A percentile compares a stretch with the other conserved stretches of the same genome.
Conservation (phyloP, 1,140 invertebrate species). For the Drosophila littoralis region DNA sequence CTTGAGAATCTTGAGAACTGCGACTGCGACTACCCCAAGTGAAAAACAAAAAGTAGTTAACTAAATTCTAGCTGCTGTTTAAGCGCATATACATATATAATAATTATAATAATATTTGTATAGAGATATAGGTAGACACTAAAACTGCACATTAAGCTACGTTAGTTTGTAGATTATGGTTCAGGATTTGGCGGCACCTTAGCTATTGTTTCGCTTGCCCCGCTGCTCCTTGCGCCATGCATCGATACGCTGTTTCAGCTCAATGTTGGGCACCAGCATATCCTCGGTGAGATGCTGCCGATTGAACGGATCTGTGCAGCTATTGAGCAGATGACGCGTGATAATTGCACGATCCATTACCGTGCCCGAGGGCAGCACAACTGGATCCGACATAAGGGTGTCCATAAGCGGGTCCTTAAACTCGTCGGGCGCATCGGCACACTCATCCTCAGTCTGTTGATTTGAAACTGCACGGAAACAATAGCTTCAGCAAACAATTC, state of each 20-base stretch:
- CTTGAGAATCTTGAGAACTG: not conserved
- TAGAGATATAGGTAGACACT: conserved; percentile 64
- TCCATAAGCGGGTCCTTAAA: conserved; percentile 99
- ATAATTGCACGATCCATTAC: conserved; percentile 98
- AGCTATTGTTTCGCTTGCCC: conserved; percentile 82
- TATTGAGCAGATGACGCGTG: conserved; percentile 96
- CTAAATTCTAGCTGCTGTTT: conserved; percentile 27
- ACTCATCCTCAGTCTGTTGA: conserved; percentile 94
- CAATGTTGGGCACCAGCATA: conserved; percentile 90
- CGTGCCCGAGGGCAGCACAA: conserved; percentile 96
- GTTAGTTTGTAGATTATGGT: conserved; percentile 42
- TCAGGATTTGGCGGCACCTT: conserved; percentile 19
- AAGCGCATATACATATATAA: conserved; percentile 34
- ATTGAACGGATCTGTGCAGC: conserved; percentile 98
- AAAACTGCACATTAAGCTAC: conserved; percentile 77
- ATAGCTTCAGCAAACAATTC: not conserved
- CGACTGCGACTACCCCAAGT: conserved; percentile 17
- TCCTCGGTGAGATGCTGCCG: conserved; percentile 96
- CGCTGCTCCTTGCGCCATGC: conserved; percentile 92
- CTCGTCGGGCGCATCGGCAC: conserved; percentile 98
- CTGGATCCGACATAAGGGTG: conserved; percentile 98
- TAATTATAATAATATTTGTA: conserved; percentile 43
- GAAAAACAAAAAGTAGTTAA: conserved; percentile 15
- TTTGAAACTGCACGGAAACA: conserved; percentile 88
- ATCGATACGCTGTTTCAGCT: conserved; percentile 91